Conservation (phyloP, 2,113 vertebrate species). For the Cyanistes caeruleus region DNA sequence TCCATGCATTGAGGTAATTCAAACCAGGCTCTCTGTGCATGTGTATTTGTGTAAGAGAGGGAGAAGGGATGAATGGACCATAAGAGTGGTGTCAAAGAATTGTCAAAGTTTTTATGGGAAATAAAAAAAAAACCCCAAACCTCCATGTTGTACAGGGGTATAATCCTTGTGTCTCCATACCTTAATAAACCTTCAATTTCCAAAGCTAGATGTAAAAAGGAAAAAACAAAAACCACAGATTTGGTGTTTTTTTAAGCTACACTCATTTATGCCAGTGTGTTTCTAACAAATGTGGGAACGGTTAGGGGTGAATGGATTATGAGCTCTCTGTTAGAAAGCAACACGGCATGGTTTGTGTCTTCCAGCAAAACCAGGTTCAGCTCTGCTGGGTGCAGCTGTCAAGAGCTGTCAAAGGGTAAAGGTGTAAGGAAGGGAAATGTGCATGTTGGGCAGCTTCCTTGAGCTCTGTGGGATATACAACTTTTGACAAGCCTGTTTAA, state of each 20-base stretch:
- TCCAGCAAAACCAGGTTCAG: background rate
- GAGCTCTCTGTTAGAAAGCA: background rate
- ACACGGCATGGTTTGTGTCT: background rate
- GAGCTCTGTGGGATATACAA: background rate
- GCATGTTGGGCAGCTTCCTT: background rate
- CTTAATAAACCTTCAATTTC: background rate
- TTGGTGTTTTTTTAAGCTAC: background rate
- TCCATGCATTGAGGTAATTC: background rate
- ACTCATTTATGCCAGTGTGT: background rate
- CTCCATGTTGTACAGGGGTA: background rate
- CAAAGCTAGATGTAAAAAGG: background rate
- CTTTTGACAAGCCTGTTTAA: background rate
- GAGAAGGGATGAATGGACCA: background rate
- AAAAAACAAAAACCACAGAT: background rate
- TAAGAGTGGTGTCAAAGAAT: background rate
- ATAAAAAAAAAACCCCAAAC: background rate
- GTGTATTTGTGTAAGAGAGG: background rate
- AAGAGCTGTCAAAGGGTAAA: background rate
- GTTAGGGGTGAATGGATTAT: background rate
- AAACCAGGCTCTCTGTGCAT: rapidly evolving
- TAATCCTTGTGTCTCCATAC: background rate
- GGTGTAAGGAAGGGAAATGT: background rate
- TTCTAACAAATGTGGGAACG: background rate
- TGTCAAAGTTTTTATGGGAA: background rate
- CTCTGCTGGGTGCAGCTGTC: background rate